Conservation (phyloP, 2,113 vertebrate genomes). For the Neogale vison region DNA sequence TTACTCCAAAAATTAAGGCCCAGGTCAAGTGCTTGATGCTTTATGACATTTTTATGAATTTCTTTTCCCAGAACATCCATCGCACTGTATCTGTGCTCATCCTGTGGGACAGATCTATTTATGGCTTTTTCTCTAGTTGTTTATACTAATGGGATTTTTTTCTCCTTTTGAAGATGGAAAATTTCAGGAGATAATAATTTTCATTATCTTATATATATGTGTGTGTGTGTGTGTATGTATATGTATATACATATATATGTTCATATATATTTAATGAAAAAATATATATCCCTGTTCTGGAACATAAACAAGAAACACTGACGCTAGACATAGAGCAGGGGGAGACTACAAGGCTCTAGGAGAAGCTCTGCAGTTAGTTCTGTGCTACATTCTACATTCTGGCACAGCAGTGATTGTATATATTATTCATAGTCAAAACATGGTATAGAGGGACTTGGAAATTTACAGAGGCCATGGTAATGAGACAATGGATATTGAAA, state of each 20-base stretch:
- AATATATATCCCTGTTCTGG: neutral
- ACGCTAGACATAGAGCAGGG: neutral
- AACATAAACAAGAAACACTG: neutral
- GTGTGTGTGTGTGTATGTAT: neutral
- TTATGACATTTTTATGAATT: neutral
- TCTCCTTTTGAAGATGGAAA: neutral
- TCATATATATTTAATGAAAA: too few species aligned
- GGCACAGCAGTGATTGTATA: rapidly evolving
- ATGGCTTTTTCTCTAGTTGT: neutral
- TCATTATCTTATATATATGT: neutral
- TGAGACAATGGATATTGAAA: neutral
- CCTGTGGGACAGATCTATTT: neutral
- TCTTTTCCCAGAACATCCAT: neutral
- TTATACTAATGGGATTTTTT: neutral
- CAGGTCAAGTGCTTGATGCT: neutral
- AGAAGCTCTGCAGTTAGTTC: neutral
- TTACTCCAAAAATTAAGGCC: neutral
- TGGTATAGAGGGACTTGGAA: neutral
- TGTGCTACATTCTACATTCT: neutral
- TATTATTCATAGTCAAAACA: neutral
- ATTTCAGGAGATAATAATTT: neutral
- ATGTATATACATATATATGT: neutral
- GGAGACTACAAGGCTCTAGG: neutral
- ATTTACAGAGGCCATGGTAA: neutral
- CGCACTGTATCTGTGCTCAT: neutral